Evolutionary conservation across 2,888 invertebrate species (phyloP), one percentile per base, ranked within the genome.

Genomic region (Drosophila birchii): DNA sequence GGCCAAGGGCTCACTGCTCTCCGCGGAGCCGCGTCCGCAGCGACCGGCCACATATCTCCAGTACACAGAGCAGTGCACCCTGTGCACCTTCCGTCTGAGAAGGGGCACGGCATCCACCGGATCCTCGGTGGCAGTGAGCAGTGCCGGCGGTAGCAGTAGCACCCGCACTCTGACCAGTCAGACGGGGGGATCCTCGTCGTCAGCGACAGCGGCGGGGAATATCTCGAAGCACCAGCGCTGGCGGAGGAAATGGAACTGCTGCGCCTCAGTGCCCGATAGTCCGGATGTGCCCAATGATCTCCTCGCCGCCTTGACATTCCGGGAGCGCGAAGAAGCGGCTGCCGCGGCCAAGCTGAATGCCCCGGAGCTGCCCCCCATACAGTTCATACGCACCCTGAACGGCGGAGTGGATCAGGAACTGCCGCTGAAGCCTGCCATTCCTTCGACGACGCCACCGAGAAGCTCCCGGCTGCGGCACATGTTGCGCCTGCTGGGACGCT

Each of bases 191-290:
- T 62, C 86, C 55, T 49, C 78, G 12, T 72, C 78, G 1, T 74
- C 70, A 9, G 68, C 78, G 6, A 77, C 88, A 23, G 78, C 85
- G 12, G 86, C 80, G 3, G 82, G 81, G 5, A 82, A 86, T 14
- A 92, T 93, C 41, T 92, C 92, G 29, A 93, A 93, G 67, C 92
- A 93, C 68, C 93, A 93, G 73, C 91, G 93, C 32, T 93, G 93
- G 92, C 91, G 93, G 41, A 93, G 93, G 79, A 94, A 93, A 92
- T 94, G 94, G 94, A 94, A 94, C 81, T 94, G 94, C 80, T 94
- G 94, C 80, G 92, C 94, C 47, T 93, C 93, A 38, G 94, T 94
- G 11, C 94, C 94, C 1, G 94, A 94, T 74, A 94, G 94, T 91
- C 94, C 94, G 0, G 94, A 94, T 84, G 93, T 94, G 81, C 93